Conservation (phyloP, 2,797 vertebrate genomes). For the Nothura maculosa region DNA sequence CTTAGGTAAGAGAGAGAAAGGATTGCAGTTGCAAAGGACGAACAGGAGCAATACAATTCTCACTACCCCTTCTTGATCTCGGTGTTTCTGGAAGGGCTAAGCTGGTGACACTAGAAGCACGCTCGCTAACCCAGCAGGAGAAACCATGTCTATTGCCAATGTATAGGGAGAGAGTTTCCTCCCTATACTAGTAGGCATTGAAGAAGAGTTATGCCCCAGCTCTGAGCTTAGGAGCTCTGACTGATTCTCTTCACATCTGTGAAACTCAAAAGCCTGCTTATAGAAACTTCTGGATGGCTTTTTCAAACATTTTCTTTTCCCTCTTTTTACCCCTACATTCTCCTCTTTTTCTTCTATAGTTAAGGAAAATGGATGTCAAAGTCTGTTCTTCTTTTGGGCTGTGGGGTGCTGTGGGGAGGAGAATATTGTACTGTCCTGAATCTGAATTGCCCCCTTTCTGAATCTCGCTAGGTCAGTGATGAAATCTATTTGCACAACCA, state of each 20-base stretch:
- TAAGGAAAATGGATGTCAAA: background rate
- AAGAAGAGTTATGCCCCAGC: background rate
- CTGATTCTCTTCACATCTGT: background rate
- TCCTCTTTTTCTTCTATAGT: background rate
- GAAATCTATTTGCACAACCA: background rate
- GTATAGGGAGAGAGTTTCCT: background rate
- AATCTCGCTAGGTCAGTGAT: background rate
- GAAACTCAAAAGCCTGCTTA: background rate
- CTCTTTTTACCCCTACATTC: background rate
- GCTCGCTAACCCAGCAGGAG: background rate
- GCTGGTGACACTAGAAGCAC: background rate
- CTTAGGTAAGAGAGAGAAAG: background rate
- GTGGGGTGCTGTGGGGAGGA: accelerated
- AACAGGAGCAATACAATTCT: background rate
- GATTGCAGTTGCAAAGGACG: background rate
- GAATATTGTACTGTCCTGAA: background rate
- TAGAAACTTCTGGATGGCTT: background rate
- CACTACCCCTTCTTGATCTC: background rate
- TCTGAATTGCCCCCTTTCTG: background rate
- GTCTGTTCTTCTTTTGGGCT: background rate
- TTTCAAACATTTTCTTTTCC: background rate
- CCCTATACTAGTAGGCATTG: background rate
- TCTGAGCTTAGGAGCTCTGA: background rate
- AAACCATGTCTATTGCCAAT: background rate
- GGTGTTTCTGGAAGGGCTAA: background rate